A percentile compares a stretch with the other conserved stretches of the same genome.
Evolutionary conservation across 1,140 invertebrate genomes (phyloP).

Genomic region (Armadillidium nasatum): DNA sequence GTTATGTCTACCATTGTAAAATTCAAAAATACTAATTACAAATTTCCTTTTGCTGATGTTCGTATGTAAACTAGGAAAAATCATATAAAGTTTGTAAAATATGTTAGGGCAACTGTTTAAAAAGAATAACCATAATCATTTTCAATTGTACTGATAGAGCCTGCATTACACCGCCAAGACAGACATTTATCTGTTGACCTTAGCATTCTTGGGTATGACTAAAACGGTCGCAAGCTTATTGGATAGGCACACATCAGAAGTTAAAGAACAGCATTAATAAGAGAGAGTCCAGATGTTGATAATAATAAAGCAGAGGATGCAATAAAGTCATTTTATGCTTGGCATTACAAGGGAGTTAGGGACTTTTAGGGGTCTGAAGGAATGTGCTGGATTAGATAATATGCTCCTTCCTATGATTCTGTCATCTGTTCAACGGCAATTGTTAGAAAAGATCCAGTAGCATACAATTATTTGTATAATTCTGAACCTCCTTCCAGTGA

Average conservation of each 20-base stretch:
- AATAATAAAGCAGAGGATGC: not conserved
- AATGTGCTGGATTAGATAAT: not conserved
- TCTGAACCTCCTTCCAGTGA: not conserved
- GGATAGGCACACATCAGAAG: not conserved
- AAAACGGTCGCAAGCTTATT: not conserved
- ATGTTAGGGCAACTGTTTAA: not conserved
- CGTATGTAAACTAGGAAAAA: not conserved
- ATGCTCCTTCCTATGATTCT: not conserved
- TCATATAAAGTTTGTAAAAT: not conserved
- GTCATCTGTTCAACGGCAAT: not conserved
- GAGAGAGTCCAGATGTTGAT: not conserved
- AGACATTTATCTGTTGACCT: not conserved
- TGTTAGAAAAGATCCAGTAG: not conserved
- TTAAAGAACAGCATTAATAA: not conserved
- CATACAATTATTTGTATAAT: not conserved
- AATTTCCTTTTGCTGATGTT: not conserved
- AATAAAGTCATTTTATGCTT: not conserved
- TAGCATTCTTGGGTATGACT: not conserved
- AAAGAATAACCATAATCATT: not conserved
- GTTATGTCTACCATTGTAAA: not conserved
- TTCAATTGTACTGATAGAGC: not conserved
- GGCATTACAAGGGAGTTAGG: not conserved
- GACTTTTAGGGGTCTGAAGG: not conserved
- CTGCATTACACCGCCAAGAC: not conserved
- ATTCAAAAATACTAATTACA: not conserved